phyloP scores from a whole-genome alignment of 2,888 invertebrate genomes.

The Cataglyphis cursor region DNA sequence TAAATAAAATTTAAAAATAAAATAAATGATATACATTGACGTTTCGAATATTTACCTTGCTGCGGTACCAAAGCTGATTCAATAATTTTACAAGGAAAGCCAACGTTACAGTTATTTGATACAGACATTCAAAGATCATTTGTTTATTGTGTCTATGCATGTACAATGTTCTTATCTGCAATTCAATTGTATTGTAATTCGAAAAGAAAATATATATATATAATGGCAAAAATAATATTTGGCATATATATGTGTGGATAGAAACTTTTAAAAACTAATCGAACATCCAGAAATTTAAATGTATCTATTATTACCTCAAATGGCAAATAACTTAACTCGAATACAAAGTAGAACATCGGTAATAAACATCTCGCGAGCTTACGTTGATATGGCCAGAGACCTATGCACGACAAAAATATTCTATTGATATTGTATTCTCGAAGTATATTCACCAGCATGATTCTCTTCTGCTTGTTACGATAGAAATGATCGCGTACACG shows the following conservation, averaged over 20 bases:
- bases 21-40: neutral
- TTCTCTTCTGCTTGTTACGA: neutral
- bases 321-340: conserved; percentile 15
- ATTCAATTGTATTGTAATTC: neutral
- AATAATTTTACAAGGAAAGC: conserved; percentile 16
- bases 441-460: conserved; percentile 14
- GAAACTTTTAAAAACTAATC: neutral
- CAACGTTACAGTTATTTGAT: conserved; percentile 1
- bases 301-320: conserved; percentile 29
- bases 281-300: neutral
- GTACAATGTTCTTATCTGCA: conserved; percentile 28
- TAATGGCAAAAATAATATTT: neutral
- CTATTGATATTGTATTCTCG: conserved; percentile 22
- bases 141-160: neutral
- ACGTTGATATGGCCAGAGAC: conserved; percentile 35
- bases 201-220: neutral
- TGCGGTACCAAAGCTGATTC: conserved; percentile 1
- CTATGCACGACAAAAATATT: conserved; percentile 18
- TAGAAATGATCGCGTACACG: neutral
- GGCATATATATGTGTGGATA: no score
- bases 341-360: neutral
- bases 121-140: conserved; percentile 14
- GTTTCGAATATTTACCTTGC: conserved; percentile 10
- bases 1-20: neutral
- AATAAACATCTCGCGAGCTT: conserved; percentile 1